Conservation (phyloP, 2,888 invertebrate species). For the Lysandra bellargus region DNA sequence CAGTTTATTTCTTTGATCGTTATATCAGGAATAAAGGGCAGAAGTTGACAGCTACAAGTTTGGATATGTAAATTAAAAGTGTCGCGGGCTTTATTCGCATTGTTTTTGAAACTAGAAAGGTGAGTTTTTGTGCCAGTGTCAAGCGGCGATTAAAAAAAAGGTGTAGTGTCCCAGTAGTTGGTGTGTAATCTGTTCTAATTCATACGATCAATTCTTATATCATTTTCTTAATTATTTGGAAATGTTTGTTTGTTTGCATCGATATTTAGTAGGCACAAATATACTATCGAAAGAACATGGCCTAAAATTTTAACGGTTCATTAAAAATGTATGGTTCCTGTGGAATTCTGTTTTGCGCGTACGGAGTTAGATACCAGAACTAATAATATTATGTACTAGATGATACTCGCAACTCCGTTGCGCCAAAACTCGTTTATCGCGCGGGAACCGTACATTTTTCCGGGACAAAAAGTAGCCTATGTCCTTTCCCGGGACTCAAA, state of each 20-base stretch:
- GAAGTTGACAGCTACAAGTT: slow-evolving; percentile 59
- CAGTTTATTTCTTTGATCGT: slow-evolving; percentile 75
- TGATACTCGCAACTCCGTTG: too few relatives aligned
- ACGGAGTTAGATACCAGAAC: too few relatives aligned
- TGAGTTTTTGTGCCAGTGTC: slow-evolving; percentile 10
- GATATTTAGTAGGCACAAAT: background rate
- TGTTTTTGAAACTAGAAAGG: slow-evolving; percentile 27
- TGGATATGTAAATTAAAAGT: slow-evolving; percentile 62
- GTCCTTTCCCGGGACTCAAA: too few relatives aligned
- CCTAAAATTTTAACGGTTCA: too few relatives aligned
- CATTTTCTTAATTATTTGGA: background rate
- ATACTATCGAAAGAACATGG: too few relatives aligned
- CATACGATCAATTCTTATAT: background rate
- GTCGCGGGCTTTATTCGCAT: slow-evolving; percentile 35
- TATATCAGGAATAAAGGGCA: slow-evolving; percentile 63
- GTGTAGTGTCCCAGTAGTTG: background rate
- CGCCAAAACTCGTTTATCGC: too few relatives aligned
- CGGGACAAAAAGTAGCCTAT: too few relatives aligned
- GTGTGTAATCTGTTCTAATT: background rate
- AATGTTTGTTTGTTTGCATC: background rate
- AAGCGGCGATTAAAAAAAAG: slow-evolving; percentile 1
- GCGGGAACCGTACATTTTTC: too few relatives aligned
- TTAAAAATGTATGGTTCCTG: too few relatives aligned
- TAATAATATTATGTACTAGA: too few relatives aligned
- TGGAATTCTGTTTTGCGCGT: too few relatives aligned